phyloP scores from a whole-genome alignment of 2,113 vertebrate genomes.

The Etheostoma cragini region DNA sequence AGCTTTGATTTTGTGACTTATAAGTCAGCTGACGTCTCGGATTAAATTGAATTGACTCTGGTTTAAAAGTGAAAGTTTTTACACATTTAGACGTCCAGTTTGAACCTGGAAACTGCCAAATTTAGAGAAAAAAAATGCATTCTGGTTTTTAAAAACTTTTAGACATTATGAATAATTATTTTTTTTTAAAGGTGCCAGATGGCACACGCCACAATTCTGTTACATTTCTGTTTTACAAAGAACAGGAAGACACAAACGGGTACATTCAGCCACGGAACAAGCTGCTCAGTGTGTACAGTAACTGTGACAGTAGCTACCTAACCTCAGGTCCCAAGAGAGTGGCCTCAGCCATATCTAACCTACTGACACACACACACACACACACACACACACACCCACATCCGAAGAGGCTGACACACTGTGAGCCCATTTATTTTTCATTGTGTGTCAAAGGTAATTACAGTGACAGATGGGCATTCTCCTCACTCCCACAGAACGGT shows the following conservation, averaged over 20 bases:
- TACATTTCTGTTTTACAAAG: conserved; percentile 1
- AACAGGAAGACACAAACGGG: conserved; percentile 15
- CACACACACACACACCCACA: too few species aligned
- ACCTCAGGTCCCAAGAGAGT: conserved; percentile 38
- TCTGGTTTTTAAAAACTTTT: background rate
- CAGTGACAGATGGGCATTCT: conserved; percentile 46
- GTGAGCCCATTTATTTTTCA: conserved; percentile 45
- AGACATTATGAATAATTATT: background rate
- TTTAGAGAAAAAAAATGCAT: too few species aligned
- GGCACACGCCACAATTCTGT: conserved; percentile 7
- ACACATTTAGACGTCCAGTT: background rate
- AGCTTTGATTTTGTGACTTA: background rate
- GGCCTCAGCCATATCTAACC: conserved; percentile 46
- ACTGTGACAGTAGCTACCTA: conserved; percentile 54
- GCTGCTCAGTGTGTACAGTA: conserved; percentile 40
- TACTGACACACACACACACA: conserved; percentile 6
- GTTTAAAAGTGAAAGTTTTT: background rate
- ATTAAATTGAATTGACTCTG: background rate
- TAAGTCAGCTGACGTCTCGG: background rate
- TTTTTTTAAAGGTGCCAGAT: conserved; percentile 23
- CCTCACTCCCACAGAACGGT: conserved; percentile 10
- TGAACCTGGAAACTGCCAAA: background rate
- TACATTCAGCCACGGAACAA: conserved; percentile 32
- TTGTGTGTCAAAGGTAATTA: conserved; percentile 40
- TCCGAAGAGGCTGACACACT: conserved; percentile 38